phyloP scores from a whole-genome alignment of 2,113 vertebrate genomes.

The Pipra filicauda region DNA sequence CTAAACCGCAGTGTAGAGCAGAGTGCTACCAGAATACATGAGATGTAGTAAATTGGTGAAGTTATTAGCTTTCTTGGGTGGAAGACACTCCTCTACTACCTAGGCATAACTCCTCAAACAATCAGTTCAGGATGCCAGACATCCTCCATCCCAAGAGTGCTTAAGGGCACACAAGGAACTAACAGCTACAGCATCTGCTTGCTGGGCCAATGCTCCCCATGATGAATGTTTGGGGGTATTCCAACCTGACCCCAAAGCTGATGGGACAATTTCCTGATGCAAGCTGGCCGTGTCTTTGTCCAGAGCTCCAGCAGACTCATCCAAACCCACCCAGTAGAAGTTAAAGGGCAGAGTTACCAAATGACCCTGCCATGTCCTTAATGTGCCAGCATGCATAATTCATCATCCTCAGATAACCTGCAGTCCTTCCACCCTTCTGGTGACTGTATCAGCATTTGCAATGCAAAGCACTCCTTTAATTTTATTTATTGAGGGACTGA shows the following conservation, averaged over 20 bases:
- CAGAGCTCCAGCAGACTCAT: not conserved
- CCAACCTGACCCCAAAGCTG: not conserved
- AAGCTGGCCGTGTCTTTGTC: not conserved
- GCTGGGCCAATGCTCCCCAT: not conserved
- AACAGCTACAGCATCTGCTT: not conserved
- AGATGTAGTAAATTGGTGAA: not conserved
- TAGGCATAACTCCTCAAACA: not conserved
- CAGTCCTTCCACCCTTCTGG: constrained; percentile 32
- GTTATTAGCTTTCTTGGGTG: not conserved
- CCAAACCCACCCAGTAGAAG: not conserved
- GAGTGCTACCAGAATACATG: not conserved
- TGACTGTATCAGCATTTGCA: constrained; percentile 57
- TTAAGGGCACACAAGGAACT: not conserved
- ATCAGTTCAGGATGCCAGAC: not conserved
- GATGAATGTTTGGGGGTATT: not conserved
- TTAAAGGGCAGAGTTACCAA: not conserved
- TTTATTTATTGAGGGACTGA: constrained; percentile 64
- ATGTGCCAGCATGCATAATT: constrained; percentile 1
- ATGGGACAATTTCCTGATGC: not conserved
- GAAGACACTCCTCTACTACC: not conserved
- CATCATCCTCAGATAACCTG: constrained; percentile 34
- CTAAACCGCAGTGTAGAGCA: not conserved
- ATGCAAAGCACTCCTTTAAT: constrained; percentile 52
- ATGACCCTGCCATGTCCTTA: not conserved
- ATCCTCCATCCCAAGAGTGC: not conserved